Conservation (phyloP, 53 echinoderm and acorn worm species). For the Mesocentrotus franciscanus region DNA sequence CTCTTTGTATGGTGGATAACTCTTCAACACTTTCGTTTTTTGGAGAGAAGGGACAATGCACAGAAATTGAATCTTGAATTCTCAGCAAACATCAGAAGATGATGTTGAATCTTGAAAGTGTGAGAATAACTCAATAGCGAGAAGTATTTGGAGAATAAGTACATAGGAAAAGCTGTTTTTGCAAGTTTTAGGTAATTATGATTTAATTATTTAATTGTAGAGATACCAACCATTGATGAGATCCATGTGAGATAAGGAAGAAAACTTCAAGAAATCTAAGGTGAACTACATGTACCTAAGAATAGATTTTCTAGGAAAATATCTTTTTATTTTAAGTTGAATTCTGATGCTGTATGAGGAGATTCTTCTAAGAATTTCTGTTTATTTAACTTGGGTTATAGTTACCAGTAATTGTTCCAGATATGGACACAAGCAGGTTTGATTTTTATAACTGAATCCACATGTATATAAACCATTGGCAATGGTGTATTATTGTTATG, state of each 20-base stretch:
- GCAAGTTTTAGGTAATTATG: not conserved
- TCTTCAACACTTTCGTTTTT: not conserved
- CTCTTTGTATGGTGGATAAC: not conserved
- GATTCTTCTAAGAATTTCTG: too few relatives aligned
- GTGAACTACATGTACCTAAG: too few relatives aligned
- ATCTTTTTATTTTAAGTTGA: too few relatives aligned
- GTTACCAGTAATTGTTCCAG: not conserved
- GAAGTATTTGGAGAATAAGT: not conserved
- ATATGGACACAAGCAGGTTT: not conserved
- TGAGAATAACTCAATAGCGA: not conserved
- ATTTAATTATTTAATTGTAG: not conserved
- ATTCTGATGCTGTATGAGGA: too few relatives aligned
- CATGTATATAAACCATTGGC: not conserved
- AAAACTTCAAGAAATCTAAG: too few relatives aligned
- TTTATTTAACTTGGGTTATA: too few relatives aligned
- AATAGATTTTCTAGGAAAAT: too few relatives aligned
- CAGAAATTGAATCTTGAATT: slow-evolving; percentile 24
- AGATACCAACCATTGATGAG: too few relatives aligned
- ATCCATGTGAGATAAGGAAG: too few relatives aligned
- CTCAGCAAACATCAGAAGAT: not conserved
- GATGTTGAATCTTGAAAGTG: not conserved
- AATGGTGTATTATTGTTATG: not conserved
- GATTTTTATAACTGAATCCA: not conserved
- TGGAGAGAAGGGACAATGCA: not conserved
- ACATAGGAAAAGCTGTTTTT: not conserved